Percentiles rank a stretch among this genome's conserved stretches.
Conservation (phyloP, 2,113 vertebrate species). For the Andinoacara biseriatus region DNA sequence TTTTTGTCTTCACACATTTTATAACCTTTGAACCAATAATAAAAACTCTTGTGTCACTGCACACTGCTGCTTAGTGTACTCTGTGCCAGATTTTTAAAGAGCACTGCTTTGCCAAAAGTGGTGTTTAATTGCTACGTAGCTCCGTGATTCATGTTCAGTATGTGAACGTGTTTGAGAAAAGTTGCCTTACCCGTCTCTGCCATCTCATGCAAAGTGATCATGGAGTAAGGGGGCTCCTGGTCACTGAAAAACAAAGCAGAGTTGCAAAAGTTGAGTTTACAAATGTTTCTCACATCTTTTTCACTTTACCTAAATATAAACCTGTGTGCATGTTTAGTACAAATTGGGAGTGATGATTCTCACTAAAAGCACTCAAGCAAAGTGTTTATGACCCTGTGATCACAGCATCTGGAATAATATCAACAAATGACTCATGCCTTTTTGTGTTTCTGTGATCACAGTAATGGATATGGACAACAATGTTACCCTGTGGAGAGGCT, state of each 20-base stretch:
- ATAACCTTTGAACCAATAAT: not conserved
- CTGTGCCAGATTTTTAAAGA: not conserved
- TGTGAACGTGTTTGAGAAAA: not conserved
- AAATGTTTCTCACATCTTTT: not conserved
- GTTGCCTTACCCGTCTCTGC: constrained; percentile 93
- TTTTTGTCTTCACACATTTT: not conserved
- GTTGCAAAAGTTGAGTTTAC: not conserved
- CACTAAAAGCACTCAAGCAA: not conserved
- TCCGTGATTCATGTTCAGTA: not conserved
- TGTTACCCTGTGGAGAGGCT: not conserved
- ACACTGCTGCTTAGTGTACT: not conserved
- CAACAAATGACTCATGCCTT: constrained; percentile 5
- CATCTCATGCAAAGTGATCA: constrained; percentile 99
- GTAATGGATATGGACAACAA: not conserved
- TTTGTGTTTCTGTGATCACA: not conserved
- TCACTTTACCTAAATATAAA: not conserved
- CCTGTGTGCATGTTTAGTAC: not conserved
- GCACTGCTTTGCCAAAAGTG: not conserved
- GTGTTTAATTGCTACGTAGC: not conserved
- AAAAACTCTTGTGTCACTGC: not conserved
- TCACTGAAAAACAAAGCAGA: constrained; percentile 87
- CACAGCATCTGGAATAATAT: not conserved
- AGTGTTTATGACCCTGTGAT: not conserved
- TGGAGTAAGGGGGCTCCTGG: constrained; percentile 99
- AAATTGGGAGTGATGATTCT: not conserved